Percentiles rank a stretch among this genome's conserved stretches.
Conservation (phyloP, 1,140 invertebrate genomes). For the Brachionus manjavacas region DNA sequence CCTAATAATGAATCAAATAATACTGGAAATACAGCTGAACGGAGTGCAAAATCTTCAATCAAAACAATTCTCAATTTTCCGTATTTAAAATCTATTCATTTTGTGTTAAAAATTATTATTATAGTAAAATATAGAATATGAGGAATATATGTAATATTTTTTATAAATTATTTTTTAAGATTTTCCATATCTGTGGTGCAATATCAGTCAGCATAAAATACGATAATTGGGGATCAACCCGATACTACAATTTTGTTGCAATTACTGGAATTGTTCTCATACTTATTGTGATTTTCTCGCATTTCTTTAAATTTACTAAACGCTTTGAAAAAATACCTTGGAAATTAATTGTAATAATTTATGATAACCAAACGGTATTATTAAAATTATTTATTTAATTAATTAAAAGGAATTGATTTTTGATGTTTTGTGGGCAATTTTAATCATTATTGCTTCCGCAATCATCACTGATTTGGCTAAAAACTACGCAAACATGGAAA, state of each 20-base stretch:
- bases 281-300: neutral
- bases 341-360: constrained; percentile 15
- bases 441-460: constrained; percentile 32
- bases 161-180: neutral
- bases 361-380: too few species aligned
- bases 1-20: neutral
- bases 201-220: constrained; percentile 34
- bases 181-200: constrained; percentile 5
- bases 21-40: neutral
- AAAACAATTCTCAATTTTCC: neutral
- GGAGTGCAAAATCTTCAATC: neutral
- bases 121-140: neutral
- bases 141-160: neutral
- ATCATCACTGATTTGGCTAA: neutral
- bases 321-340: constrained; percentile 15
- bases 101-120: neutral
- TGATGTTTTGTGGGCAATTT: neutral
- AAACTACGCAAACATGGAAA: constrained; percentile 19
- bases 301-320: constrained; percentile 4
- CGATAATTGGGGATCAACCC: constrained; percentile 27
- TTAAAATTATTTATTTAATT: neutral
- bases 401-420: neutral
- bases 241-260: constrained; percentile 34
- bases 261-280: constrained; percentile 10
- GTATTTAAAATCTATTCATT: neutral